phyloP scores from a whole-genome alignment of 2,113 vertebrate genomes.

The Sebastes schlegelii region DNA sequence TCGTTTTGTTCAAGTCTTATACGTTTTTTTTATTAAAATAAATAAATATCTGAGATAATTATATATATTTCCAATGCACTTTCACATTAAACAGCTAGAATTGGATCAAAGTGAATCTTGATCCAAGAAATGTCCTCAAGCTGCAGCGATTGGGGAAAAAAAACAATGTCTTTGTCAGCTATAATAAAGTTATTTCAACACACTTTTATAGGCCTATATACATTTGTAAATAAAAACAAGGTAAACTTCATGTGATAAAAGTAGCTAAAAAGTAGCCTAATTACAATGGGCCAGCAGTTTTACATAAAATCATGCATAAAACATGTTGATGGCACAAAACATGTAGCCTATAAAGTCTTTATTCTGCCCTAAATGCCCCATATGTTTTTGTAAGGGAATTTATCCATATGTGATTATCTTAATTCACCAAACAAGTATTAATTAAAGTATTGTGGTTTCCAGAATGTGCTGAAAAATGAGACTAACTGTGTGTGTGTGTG shows the following conservation, averaged over 20 bases:
- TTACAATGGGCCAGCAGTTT: neutral
- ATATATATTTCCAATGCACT: conserved; percentile 1
- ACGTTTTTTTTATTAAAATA: conserved; percentile 13
- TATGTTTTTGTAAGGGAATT: neutral
- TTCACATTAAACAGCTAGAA: neutral
- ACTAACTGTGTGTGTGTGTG: too few species aligned
- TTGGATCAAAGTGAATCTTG: neutral
- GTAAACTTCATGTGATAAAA: neutral
- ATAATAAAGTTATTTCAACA: neutral
- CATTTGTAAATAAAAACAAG: neutral
- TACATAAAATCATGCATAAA: neutral
- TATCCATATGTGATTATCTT: neutral
- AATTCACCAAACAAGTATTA: neutral
- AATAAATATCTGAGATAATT: conserved; percentile 20
- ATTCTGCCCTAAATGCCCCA: neutral
- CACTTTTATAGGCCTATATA: neutral
- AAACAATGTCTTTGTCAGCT: neutral
- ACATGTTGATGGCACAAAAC: neutral
- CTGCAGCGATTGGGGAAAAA: neutral
- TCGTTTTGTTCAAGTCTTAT: neutral
- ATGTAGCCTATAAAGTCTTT: neutral
- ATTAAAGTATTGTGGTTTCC: neutral
- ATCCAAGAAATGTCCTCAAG: conserved; percentile 26
- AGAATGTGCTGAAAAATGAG: neutral
- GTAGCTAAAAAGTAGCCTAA: neutral